Evolutionary conservation across 23 tunicate genomes (phyloP).

Genomic region (Phallusia fumigata): DNA sequence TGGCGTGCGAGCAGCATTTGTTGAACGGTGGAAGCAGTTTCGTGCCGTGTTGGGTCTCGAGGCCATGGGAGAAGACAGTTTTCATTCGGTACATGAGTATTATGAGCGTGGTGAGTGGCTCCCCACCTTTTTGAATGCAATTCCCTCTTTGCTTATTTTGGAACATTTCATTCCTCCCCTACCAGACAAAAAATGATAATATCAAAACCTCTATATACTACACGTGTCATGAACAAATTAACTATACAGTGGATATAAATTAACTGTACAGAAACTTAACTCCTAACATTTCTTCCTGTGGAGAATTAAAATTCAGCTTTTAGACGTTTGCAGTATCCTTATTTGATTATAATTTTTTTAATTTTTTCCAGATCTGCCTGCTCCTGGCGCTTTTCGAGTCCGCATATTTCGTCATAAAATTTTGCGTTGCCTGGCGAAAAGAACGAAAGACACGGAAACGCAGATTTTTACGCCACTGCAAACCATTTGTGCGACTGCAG

Average conservation of each 20-base stretch:
- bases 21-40: conserved; percentile 16
- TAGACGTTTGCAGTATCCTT: too few relatives aligned
- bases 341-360: too few relatives aligned
- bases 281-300: too few relatives aligned
- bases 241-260: too few relatives aligned
- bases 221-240: too few relatives aligned
- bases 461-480: not conserved
- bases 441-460: not conserved
- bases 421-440: not conserved
- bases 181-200: too few relatives aligned
- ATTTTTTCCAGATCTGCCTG: not conserved
- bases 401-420: not conserved
- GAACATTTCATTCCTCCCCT: too few relatives aligned
- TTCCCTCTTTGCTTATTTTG: too few relatives aligned
- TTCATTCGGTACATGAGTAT: conserved; percentile 60
- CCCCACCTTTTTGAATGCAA: too few relatives aligned
- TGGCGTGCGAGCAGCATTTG: conserved; percentile 38
- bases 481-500: not conserved
- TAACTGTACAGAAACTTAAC: too few relatives aligned
- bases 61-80: conserved; percentile 66
- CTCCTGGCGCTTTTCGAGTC: not conserved
- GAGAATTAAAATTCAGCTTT: too few relatives aligned
- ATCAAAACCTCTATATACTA: too few relatives aligned
- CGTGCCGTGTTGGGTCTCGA: conserved; percentile 65
- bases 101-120: conserved; percentile 33